Percentiles rank a stretch among this genome's conserved stretches.
Evolutionary conservation across 1,140 invertebrate genomes (phyloP).

Genomic region (Drosophila bifasciata): DNA sequence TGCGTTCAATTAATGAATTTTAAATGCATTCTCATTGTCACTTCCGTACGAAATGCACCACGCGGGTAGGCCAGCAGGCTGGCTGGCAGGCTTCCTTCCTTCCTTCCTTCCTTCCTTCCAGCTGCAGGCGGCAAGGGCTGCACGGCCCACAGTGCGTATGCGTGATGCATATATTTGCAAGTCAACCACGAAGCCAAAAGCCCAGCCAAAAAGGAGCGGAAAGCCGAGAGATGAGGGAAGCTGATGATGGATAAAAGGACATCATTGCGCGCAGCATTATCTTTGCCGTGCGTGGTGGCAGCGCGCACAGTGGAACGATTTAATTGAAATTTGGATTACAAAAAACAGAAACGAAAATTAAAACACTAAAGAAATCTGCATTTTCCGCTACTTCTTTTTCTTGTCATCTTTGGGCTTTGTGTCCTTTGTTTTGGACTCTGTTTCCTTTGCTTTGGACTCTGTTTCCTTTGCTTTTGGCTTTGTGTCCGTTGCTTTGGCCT

Average conservation of each 20-base stretch:
- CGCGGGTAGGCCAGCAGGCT: neutral
- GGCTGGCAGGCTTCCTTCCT: no score
- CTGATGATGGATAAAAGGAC: constrained; percentile 54
- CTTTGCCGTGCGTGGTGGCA: constrained; percentile 7
- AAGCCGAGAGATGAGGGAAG: constrained; percentile 29
- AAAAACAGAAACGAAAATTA: neutral
- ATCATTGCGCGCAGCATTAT: constrained; percentile 53
- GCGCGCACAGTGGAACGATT: constrained; percentile 18
- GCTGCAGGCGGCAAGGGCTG: constrained; percentile 6
- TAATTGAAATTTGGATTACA: neutral
- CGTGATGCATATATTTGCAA: constrained; percentile 68
- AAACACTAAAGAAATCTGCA: constrained; percentile 3
- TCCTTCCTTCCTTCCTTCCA: no score
- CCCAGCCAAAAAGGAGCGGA: constrained; percentile 21
- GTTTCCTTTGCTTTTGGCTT: neutral
- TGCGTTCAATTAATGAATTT: constrained; percentile 80
- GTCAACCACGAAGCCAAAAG: constrained; percentile 60
- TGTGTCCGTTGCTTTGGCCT: neutral
- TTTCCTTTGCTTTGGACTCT: constrained; percentile 4
- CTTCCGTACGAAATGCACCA: constrained; percentile 16
- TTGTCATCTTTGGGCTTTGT: neutral
- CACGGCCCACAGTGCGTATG: constrained; percentile 57
- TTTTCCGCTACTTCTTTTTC: constrained; percentile 3
- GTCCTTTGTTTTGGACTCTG: neutral
- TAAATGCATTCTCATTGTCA: constrained; percentile 77